phyloP scores from a whole-genome alignment of 1,140 invertebrate genomes.

The Piezodorus guildinii region DNA sequence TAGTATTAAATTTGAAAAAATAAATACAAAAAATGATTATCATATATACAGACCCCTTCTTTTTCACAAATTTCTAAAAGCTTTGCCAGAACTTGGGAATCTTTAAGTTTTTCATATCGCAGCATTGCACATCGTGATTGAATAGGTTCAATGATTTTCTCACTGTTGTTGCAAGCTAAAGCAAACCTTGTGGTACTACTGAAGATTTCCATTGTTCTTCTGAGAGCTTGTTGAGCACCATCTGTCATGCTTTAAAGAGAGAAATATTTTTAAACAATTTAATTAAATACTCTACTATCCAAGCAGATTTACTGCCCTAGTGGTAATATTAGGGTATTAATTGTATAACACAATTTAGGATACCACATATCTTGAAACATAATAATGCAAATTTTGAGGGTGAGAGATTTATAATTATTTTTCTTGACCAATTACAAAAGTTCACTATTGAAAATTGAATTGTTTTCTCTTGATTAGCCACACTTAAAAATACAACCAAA shows the following conservation, averaged over 20 bases:
- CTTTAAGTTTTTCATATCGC: constrained; percentile 81
- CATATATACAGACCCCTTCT: constrained; percentile 46
- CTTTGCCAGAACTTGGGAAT: constrained; percentile 78
- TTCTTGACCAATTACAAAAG: no score
- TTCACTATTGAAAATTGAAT: no score
- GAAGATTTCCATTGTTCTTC: constrained; percentile 98
- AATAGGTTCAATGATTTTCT: constrained; percentile 98
- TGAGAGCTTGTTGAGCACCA: constrained; percentile 90
- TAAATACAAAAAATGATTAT: background rate
- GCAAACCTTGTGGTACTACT: constrained; percentile 96
- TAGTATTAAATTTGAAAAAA: no score
- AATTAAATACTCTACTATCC: no score
- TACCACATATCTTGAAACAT: no score
- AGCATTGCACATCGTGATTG: constrained; percentile 97
- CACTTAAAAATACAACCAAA: no score
- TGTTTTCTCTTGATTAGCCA: no score
- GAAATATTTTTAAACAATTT: background rate
- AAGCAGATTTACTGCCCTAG: no score
- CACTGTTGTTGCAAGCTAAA: constrained; percentile 95
- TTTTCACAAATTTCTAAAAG: constrained; percentile 59
- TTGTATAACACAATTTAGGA: no score
- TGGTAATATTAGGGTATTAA: no score
- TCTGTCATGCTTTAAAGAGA: constrained; percentile 74
- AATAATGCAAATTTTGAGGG: no score
- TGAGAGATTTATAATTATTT: no score